Conservation (phyloP, 2,113 vertebrate genomes). For the Nettapus auritus region DNA sequence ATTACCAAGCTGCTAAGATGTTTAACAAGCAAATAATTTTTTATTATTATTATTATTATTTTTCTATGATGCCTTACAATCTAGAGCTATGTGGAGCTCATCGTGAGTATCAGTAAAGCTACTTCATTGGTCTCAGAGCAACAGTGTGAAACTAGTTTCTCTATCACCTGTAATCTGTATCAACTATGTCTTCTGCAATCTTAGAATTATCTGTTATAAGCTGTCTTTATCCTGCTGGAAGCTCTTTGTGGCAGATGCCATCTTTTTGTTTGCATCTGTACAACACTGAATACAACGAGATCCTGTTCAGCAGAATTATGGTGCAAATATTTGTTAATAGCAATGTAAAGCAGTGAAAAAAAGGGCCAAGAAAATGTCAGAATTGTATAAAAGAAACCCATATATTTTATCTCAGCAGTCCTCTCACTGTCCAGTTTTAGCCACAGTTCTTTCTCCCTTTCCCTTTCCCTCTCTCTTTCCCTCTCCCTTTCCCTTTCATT, state of each 20-base stretch:
- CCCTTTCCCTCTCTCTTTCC: background rate
- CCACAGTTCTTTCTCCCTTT: fast-evolving
- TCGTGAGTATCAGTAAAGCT: background rate
- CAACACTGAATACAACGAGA: fast-evolving
- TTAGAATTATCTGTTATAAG: background rate
- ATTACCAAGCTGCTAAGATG: background rate
- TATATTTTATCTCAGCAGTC: background rate
- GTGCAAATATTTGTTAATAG: constrained; percentile 2
- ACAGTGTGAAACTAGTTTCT: background rate
- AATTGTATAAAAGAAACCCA: background rate
- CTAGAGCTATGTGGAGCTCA: background rate
- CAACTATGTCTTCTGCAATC: too few relatives aligned
- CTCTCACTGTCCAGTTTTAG: background rate
- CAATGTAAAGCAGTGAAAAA: background rate
- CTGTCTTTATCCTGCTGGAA: background rate
- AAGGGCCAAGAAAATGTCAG: background rate
- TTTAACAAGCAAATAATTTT: background rate
- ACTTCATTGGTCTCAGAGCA: background rate
- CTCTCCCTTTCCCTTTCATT: background rate
- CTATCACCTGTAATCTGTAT: too few relatives aligned
- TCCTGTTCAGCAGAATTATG: background rate
- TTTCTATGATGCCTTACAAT: background rate
- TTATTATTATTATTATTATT: background rate
- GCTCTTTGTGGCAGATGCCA: background rate
- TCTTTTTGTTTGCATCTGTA: background rate